Percentiles rank a stretch among this genome's conserved stretches.
These are phyloP conservation scores for Planococcus citri DNA, from an alignment of 1,140 invertebrate species.

Conservation along the genomic window DNA sequence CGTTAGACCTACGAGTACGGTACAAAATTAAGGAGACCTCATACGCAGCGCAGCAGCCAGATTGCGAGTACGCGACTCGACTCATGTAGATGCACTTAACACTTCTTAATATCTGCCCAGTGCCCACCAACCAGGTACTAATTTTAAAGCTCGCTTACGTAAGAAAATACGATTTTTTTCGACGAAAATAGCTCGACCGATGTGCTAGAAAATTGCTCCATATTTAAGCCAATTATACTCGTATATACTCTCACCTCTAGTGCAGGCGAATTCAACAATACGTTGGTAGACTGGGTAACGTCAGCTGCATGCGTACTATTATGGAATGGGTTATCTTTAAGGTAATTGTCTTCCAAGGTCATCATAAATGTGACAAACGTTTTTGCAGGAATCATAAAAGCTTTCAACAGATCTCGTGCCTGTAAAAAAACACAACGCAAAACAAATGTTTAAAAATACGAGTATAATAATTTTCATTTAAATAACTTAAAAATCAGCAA, in stretches of 20 bases:
- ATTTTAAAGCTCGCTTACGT: background rate
- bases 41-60: too few species aligned
- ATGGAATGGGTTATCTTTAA: constrained; percentile 94
- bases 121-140: background rate
- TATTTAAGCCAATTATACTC: background rate
- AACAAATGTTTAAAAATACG: too few species aligned
- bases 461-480: too few species aligned
- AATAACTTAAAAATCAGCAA: too few species aligned
- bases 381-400: constrained; percentile 86
- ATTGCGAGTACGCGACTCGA: background rate
- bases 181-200: too few species aligned
- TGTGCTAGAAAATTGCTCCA: background rate
- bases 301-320: constrained; percentile 96
- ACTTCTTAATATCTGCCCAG: too few species aligned
- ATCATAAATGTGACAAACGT: constrained; percentile 91
- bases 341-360: constrained; percentile 96
- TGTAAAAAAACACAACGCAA: constrained; percentile 46
- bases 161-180: background rate
- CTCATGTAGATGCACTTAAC: background rate
- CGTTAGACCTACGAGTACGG: too few species aligned
- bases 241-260: constrained; percentile 60
- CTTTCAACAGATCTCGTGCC: constrained; percentile 77
- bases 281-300: constrained; percentile 90
- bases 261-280: constrained; percentile 84
- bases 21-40: too few species aligned